A percentile compares a stretch with the other conserved stretches of the same genome.
These are phyloP conservation scores for Sphaeramia orbicularis DNA, from an alignment of 2,797 vertebrate species.

Conservation along the genomic window DNA sequence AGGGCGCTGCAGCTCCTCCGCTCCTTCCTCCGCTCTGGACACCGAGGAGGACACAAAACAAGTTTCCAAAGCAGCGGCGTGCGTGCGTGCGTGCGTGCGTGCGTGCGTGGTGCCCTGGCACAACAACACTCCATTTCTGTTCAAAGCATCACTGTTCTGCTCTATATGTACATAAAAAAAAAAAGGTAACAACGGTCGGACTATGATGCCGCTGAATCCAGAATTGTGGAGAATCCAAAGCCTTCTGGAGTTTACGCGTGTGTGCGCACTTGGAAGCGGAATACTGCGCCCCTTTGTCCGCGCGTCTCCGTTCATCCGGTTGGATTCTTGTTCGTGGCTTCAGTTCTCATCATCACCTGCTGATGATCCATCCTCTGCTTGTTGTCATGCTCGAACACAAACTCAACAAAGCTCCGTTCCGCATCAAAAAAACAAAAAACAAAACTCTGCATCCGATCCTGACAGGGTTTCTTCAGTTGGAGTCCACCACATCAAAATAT, in stretches of 20 bases:
- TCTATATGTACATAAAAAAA: too few species aligned
- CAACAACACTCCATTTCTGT: slow-evolving; percentile 32
- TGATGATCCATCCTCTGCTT: slow-evolving; percentile 3
- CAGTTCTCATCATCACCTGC: background rate
- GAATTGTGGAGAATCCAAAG: background rate
- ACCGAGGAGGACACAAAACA: slow-evolving; percentile 49
- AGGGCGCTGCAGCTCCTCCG: slow-evolving; percentile 29
- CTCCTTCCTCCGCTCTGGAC: slow-evolving; percentile 50
- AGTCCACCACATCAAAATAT: too few species aligned
- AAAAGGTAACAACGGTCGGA: slow-evolving; percentile 4
- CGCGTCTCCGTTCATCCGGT: too few species aligned
- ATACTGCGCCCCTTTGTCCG: background rate
- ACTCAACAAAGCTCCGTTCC: slow-evolving; percentile 20
- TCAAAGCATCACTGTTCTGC: slow-evolving; percentile 23
- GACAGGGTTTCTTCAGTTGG: slow-evolving; percentile 24
- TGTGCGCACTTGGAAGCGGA: background rate
- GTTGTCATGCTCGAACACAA: slow-evolving; percentile 20
- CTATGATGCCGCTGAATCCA: background rate
- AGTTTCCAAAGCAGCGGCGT: slow-evolving; percentile 54
- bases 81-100: too few species aligned
- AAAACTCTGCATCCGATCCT: slow-evolving; percentile 40
- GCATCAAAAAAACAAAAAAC: slow-evolving; percentile 25
- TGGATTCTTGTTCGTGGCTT: background rate
- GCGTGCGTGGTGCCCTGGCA: too few species aligned
- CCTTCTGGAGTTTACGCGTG: background rate